phyloP scores from a whole-genome alignment of 2,797 vertebrate genomes.

The Heteromormyrus szaboi region DNA sequence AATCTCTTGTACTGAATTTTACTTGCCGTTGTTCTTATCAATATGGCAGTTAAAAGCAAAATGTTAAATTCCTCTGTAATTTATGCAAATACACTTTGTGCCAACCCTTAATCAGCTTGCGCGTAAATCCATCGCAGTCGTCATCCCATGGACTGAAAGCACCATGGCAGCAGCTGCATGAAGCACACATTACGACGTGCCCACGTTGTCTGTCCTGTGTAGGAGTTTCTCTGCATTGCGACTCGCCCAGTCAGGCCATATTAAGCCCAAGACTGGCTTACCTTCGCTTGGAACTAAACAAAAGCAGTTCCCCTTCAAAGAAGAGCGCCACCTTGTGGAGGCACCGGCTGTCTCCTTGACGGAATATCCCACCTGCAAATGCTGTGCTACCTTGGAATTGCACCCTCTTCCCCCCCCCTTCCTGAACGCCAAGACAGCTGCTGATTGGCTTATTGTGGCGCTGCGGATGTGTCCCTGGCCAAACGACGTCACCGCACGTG shows the following conservation, averaged over 20 bases:
- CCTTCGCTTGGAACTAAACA: background rate
- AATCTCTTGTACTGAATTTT: background rate
- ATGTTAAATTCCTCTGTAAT: slow-evolving; percentile 10
- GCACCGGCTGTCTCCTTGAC: background rate
- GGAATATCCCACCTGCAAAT: background rate
- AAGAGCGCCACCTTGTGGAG: background rate
- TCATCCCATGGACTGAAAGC: slow-evolving; percentile 12
- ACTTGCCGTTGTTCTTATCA: background rate
- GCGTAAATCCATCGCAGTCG: slow-evolving; percentile 25
- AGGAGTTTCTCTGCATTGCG: slow-evolving; percentile 49
- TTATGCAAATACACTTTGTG: slow-evolving; percentile 36
- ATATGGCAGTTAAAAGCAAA: background rate
- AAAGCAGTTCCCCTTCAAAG: background rate
- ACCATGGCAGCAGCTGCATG: slow-evolving; percentile 40
- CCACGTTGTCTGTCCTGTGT: slow-evolving; percentile 12
- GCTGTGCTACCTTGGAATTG: background rate
- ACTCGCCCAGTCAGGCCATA: slow-evolving; percentile 28
- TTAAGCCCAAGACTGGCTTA: slow-evolving; percentile 1
- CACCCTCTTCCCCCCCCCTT: background rate
- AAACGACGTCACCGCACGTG: background rate
- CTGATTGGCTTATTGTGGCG: background rate
- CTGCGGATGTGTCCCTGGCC: background rate
- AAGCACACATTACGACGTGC: slow-evolving; percentile 32
- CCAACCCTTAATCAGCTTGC: slow-evolving; percentile 47
- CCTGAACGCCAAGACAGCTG: background rate